A percentile compares a stretch with the other conserved stretches of the same genome.
phyloP scores from a whole-genome alignment of 2,113 vertebrate genomes.

The Cyprinodon variegatus region DNA sequence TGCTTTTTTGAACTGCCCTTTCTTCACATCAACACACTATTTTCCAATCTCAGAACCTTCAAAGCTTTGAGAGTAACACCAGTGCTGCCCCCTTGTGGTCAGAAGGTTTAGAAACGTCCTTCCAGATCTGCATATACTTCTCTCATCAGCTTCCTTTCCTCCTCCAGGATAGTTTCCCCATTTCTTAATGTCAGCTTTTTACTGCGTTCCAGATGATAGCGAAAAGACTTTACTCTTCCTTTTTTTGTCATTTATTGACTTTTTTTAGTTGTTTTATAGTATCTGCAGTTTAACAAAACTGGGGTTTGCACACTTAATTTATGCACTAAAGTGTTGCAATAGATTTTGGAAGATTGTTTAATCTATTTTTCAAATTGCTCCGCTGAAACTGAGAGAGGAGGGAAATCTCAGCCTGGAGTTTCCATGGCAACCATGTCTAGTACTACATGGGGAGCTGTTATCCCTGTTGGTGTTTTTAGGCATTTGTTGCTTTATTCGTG shows the following conservation, averaged over 20 bases:
- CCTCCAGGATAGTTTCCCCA: too few relatives aligned
- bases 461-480: conserved; percentile 19
- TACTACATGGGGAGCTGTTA: conserved; percentile 32
- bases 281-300: neutral
- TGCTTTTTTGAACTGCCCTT: neutral
- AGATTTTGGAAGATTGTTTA: neutral
- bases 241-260: neutral
- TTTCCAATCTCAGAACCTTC: neutral
- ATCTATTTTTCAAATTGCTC: conserved; percentile 1
- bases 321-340: neutral
- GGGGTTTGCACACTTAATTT: neutral
- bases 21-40: too few relatives aligned
- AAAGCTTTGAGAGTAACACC: conserved; percentile 1
- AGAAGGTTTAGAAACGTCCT: neutral
- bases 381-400: conserved; percentile 36
- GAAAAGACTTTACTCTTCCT: neutral
- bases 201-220: neutral
- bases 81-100: conserved; percentile 63
- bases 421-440: conserved; percentile 66
- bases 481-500: too few relatives aligned
- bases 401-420: conserved; percentile 48
- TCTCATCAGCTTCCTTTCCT: neutral
- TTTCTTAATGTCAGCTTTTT: neutral
- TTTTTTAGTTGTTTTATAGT: neutral
- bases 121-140: neutral